phyloP scores from a whole-genome alignment of 2,113 vertebrate genomes.

The Microcebus jonahi region DNA sequence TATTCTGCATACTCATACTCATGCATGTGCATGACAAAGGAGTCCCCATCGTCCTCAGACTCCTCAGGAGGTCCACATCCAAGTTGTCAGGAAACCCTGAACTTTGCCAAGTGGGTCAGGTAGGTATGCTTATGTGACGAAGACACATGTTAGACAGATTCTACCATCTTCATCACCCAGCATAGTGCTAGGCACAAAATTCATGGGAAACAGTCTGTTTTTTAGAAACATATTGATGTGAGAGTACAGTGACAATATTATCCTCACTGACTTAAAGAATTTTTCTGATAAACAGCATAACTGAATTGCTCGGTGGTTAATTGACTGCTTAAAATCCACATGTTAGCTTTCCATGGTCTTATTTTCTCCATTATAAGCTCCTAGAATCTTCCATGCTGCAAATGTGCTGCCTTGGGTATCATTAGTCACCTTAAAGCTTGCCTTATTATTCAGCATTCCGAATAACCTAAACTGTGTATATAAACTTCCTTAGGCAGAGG shows the following conservation, averaged over 20 bases:
- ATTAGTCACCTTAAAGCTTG: constrained; percentile 28
- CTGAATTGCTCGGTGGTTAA: background rate
- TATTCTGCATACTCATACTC: too few relatives aligned
- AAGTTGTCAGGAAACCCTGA: background rate
- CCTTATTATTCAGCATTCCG: constrained; percentile 41
- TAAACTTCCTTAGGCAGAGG: background rate
- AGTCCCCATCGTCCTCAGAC: background rate
- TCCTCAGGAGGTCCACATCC: background rate
- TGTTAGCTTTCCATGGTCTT: background rate
- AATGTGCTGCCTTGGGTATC: background rate
- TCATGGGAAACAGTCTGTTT: background rate
- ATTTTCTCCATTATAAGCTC: background rate
- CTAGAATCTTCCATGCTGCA: background rate
- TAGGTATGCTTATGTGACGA: background rate
- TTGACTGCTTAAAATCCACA: constrained; percentile 1
- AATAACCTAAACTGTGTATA: constrained; percentile 19
- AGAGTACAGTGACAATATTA: background rate
- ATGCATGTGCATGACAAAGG: background rate
- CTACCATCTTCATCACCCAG: background rate
- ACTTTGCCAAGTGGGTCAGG: background rate
- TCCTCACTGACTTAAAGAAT: background rate
- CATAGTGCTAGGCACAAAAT: background rate
- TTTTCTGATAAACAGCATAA: background rate
- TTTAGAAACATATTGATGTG: background rate
- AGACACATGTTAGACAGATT: background rate